Base-by-base conservation (phyloP, 2,888 invertebrate species). In the Pomacea canaliculata region DNA sequence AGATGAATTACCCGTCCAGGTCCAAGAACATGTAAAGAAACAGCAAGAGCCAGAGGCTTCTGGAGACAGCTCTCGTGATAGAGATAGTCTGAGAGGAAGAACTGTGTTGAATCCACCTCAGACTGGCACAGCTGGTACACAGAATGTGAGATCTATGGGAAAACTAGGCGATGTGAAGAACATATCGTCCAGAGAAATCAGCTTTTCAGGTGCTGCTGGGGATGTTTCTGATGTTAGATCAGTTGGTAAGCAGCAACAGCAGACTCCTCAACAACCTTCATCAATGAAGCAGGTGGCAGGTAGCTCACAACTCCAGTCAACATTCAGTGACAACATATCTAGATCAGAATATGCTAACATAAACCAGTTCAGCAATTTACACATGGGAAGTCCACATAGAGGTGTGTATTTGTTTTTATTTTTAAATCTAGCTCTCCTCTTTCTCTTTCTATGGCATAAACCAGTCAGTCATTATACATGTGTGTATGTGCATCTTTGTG, bases 91-190 rank as follows among this genome's bases (percentile, higher is more conserved):
- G 67, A 73, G 72, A 9, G 80, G 78, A 60, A 71, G 77, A 16
- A 79, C 81, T 68, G 37, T 37, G 5, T 5, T 37, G 37, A 37
- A 37, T 5, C 37, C 37, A 37, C 37, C 37, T 37, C 37, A 5
- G 37, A 37, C 37, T 37, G 37, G 37, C 37, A 37, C 37, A 37
- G 3, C 37, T 37, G 82, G 81, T 73, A 46, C 82, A 46, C 83
- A 82, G 71, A 81, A 78, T 7, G 79, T 77, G 48, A 71, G 78
- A 51, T 76, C 80, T 5, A 80, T 81, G 59, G 75, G 77, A 56
- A 80, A 80, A 63, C 83, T 83, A n/a, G 68, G 68, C 9, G 48
- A 59, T 46, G 59, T 68, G 27, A 23, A 9, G n/a, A 59, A 67
- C n/a, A 46, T 67, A 12, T 59, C 66, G 0, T 56, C 68, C n/a